Conservation (phyloP, 2,797 vertebrate genomes). For the Paedocypris micromegethes region DNA sequence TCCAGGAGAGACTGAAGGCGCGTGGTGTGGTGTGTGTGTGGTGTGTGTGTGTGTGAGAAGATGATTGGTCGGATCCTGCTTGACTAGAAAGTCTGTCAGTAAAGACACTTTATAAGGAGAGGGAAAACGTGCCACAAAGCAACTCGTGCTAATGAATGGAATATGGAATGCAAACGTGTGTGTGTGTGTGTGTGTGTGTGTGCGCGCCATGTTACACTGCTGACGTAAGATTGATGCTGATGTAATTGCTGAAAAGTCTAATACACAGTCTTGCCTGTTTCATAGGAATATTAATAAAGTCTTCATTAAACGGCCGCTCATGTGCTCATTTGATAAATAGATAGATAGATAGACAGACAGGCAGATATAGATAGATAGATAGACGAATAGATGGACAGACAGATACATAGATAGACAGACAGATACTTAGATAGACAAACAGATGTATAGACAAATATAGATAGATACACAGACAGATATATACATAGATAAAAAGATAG, state of each 20-base stretch:
- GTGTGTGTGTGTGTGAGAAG: constrained; percentile 10
- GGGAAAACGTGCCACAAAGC: no score
- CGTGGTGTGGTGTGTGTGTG: constrained; percentile 9
- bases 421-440: no score
- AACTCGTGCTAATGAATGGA: constrained; percentile 36
- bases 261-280: constrained; percentile 63
- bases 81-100: no score
- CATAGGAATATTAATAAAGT: constrained; percentile 73
- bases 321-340: background rate
- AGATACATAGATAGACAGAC: no score
- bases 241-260: constrained; percentile 64
- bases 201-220: constrained; percentile 57
- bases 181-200: constrained; percentile 51
- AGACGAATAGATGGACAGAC: no score
- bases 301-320: constrained; percentile 46
- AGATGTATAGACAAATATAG: no score
- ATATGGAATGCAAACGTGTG: constrained; percentile 59
- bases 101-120: no score
- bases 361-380: no score
- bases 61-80: no score
- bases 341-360: no score
- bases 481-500: no score
- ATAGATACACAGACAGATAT: no score
- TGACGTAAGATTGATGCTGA: constrained; percentile 53
- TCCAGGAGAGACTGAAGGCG: constrained; percentile 3